Percentiles rank a stretch among this genome's conserved stretches.
Evolutionary conservation across 2,888 invertebrate species (phyloP).

Genomic region (Lagria hirta): DNA sequence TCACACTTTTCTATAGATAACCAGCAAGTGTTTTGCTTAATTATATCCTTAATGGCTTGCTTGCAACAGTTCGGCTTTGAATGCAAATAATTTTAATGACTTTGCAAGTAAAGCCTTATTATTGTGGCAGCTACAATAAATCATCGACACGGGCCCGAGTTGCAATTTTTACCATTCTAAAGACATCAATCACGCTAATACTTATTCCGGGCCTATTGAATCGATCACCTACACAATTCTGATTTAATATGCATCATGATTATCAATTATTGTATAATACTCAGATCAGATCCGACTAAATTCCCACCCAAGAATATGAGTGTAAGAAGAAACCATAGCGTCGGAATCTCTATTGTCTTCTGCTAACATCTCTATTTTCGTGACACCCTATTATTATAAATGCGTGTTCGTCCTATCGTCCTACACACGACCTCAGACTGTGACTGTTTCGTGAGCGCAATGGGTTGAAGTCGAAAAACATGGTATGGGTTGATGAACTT

Average conservation of each 20-base stretch:
- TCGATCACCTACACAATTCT: conserved; percentile 22
- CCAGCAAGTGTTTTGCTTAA: too few relatives aligned
- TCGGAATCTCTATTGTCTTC: conserved; percentile 41
- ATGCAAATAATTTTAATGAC: conserved; percentile 25
- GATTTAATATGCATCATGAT: conserved; percentile 25
- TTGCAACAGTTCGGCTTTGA: too few relatives aligned
- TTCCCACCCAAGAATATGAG: conserved; percentile 39
- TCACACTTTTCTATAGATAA: too few relatives aligned
- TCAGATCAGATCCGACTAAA: conserved; percentile 31
- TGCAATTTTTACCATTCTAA: conserved; percentile 22
- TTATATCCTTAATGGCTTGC: too few relatives aligned
- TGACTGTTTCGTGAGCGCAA: conserved; percentile 22
- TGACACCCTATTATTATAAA: conserved; percentile 42
- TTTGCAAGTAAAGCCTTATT: conserved; percentile 19
- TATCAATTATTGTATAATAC: conserved; percentile 33
- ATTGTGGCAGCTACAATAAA: conserved; percentile 18
- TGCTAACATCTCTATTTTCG: conserved; percentile 42
- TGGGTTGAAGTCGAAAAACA: conserved; percentile 25
- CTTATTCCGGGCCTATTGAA: conserved; percentile 19
- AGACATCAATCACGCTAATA: conserved; percentile 23
- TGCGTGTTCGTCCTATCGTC: conserved; percentile 34
- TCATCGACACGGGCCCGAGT: conserved; percentile 18
- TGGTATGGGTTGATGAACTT: conserved; percentile 18
- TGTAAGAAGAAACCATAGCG: conserved; percentile 35
- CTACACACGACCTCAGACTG: conserved; percentile 28